phyloP scores from a whole-genome alignment of 1,140 invertebrate genomes.

The Aphaenogaster floridana region DNA sequence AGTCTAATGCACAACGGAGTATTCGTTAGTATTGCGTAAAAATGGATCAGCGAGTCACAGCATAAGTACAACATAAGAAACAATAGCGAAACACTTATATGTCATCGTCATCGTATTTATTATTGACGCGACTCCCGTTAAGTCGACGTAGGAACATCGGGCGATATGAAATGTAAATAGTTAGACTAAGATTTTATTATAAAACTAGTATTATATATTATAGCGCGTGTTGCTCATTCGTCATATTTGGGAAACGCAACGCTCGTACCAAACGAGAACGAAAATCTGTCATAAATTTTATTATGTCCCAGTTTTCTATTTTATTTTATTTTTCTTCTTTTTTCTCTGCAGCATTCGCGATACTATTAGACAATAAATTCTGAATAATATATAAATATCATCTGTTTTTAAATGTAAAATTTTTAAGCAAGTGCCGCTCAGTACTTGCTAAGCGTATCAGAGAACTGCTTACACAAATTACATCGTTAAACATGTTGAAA shows the following conservation, averaged over 20 bases:
- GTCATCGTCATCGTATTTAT: slow-evolving; percentile 61
- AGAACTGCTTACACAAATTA: not conserved
- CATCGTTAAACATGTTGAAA: not conserved
- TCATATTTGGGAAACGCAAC: not conserved
- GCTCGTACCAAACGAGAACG: not conserved
- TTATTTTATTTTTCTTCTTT: not conserved
- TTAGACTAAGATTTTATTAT: slow-evolving; percentile 57
- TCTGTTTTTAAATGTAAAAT: not conserved
- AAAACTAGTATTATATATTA: slow-evolving; percentile 51
- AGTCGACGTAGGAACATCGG: not conserved
- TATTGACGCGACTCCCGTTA: slow-evolving; percentile 23
- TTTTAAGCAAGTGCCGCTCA: not conserved
- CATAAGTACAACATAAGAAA: slow-evolving; percentile 56
- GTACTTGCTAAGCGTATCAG: not conserved
- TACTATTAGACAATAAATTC: not conserved
- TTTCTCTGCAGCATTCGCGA: not conserved
- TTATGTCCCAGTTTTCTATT: not conserved
- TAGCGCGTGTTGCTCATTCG: not conserved
- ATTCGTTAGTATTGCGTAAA: slow-evolving; percentile 2
- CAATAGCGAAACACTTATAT: slow-evolving; percentile 39
- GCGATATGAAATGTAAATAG: slow-evolving; percentile 74
- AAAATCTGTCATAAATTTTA: not conserved
- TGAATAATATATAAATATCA: not conserved
- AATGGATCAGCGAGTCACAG: slow-evolving; percentile 36
- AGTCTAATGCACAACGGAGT: not conserved